Evolutionary conservation across 2,888 invertebrate genomes (phyloP).

Genomic region (Periphyllus acericola): DNA sequence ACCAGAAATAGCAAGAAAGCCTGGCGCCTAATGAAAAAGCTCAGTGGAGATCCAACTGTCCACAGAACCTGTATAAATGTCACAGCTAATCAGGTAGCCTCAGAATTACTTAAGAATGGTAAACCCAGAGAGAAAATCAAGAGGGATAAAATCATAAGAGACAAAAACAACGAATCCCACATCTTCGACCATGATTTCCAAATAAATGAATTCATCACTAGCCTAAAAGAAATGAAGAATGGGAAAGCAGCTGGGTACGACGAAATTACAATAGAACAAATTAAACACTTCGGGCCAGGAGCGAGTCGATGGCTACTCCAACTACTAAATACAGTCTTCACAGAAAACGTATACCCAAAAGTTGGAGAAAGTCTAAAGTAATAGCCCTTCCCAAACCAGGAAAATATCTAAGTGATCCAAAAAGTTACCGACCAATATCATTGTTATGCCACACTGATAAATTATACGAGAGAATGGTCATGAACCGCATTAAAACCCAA

Average conservation of each 20-base stretch:
- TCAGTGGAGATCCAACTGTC: too few relatives aligned
- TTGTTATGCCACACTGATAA: constrained; percentile 62
- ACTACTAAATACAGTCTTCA: neutral
- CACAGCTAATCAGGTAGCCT: too few relatives aligned
- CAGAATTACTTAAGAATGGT: too few relatives aligned
- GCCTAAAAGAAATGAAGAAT: constrained; percentile 26
- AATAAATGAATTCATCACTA: constrained; percentile 26
- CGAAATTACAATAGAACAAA: too few relatives aligned
- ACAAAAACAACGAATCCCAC: constrained; percentile 26
- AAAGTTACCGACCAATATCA: constrained; percentile 63
- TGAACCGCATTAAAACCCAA: constrained; percentile 49
- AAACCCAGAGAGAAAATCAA: too few relatives aligned
- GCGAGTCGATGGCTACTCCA: constrained; percentile 27
- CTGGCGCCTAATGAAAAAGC: constrained; percentile 15
- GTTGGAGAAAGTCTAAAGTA: constrained; percentile 52
- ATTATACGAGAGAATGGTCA: constrained; percentile 58
- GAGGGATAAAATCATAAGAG: too few relatives aligned
- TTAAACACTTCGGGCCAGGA: too few relatives aligned
- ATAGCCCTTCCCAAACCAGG: constrained; percentile 6
- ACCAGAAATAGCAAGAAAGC: constrained; percentile 37
- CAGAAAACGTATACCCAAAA: constrained; percentile 63
- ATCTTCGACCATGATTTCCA: constrained; percentile 8
- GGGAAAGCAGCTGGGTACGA: too few relatives aligned
- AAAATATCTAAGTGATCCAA: constrained; percentile 4
- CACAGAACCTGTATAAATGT: too few relatives aligned